Evolutionary conservation across 1,140 invertebrate genomes (phyloP).

Genomic region (Calliopsis andreniformis): DNA sequence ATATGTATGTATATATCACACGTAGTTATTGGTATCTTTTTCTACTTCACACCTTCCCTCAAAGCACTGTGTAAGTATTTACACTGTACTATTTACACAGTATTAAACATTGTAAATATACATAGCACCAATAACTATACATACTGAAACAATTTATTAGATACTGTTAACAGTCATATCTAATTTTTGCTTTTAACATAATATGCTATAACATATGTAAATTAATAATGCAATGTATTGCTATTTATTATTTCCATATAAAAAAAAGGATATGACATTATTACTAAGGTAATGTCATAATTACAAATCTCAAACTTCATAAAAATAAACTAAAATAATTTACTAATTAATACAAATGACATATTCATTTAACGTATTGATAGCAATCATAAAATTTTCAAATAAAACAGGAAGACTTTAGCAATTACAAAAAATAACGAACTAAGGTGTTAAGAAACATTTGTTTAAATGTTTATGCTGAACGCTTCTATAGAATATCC

Average conservation of each 20-base stretch:
- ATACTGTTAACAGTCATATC: background rate
- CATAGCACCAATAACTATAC: conserved; percentile 7
- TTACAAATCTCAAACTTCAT: background rate
- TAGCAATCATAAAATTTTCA: background rate
- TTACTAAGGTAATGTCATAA: background rate
- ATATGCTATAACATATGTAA: background rate
- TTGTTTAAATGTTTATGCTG: background rate
- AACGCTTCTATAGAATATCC: background rate
- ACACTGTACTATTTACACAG: background rate
- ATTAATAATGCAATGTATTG: background rate
- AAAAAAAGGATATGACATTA: background rate
- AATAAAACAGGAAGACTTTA: conserved; percentile 10
- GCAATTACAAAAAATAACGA: conserved; percentile 12
- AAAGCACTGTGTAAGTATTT: conserved; percentile 20
- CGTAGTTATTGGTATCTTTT: background rate
- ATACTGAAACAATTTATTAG: background rate
- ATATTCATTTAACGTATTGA: too few species aligned
- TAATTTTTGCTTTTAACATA: background rate
- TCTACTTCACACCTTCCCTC: background rate
- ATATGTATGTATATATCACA: background rate
- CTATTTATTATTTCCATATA: background rate
- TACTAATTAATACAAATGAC: too few species aligned
- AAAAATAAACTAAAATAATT: background rate
- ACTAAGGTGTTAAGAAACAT: conserved; percentile 16
- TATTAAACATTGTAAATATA: conserved; percentile 2